These are phyloP conservation scores for Cristatella mucedo DNA, from an alignment of 2,888 invertebrate genomes.

Conservation along the genomic window DNA sequence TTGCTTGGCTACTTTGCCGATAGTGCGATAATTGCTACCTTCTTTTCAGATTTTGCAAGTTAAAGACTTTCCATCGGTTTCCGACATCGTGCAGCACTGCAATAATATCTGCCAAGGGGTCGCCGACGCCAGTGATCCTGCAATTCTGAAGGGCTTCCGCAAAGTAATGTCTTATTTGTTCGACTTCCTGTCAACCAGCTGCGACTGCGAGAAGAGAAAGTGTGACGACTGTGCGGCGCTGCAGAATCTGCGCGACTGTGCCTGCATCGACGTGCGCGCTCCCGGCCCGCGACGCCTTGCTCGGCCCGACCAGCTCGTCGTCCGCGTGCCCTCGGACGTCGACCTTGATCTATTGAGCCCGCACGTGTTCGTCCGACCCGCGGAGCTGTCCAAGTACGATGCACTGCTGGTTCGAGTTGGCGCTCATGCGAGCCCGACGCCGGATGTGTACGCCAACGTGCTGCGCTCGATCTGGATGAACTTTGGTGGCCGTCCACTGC, in stretches of 20 bases:
- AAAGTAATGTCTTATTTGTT: constrained; percentile 6
- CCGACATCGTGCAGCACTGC: too few relatives aligned
- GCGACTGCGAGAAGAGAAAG: constrained; percentile 6
- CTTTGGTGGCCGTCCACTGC: constrained; percentile 6
- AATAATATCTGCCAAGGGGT: too few relatives aligned
- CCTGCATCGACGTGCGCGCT: background rate
- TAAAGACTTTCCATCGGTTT: too few relatives aligned
- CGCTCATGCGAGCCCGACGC: background rate
- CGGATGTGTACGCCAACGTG: constrained; percentile 6
- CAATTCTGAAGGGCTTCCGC: too few relatives aligned
- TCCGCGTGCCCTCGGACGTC: constrained; percentile 4
- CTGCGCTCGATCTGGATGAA: constrained; percentile 5
- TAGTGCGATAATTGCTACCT: too few relatives aligned
- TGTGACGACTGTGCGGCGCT: constrained; percentile 6
- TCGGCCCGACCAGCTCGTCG: background rate
- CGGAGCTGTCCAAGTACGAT: constrained; percentile 7
- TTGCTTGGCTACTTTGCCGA: too few relatives aligned
- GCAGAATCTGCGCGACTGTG: background rate
- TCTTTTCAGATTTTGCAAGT: too few relatives aligned
- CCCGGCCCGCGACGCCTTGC: too few relatives aligned
- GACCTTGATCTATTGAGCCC: constrained; percentile 4
- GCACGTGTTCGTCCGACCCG: constrained; percentile 4
- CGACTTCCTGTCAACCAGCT: constrained; percentile 2
- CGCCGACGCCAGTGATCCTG: too few relatives aligned
- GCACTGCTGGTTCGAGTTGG: constrained; percentile 2